Percentiles rank a stretch among this genome's conserved stretches.
phyloP scores from a whole-genome alignment of 2,888 invertebrate genomes.

The Drosophila borealis region DNA sequence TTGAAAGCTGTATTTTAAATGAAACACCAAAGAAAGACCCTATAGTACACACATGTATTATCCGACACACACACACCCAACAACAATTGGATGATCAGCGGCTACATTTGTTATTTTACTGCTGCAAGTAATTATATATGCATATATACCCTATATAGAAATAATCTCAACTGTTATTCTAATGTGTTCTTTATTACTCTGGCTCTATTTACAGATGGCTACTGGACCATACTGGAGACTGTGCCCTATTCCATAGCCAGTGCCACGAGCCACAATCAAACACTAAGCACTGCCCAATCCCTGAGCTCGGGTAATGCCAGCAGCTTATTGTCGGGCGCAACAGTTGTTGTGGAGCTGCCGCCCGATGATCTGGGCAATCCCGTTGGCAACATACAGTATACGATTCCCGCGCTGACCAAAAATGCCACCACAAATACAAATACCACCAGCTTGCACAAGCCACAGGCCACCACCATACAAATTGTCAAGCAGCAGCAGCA shows the following conservation, averaged over 20 bases:
- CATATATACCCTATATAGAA: neutral
- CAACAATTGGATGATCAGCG: constrained; percentile 42
- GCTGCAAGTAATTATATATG: constrained; percentile 64
- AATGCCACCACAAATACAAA: constrained; percentile 67
- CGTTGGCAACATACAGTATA: constrained; percentile 83
- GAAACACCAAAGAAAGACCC: neutral
- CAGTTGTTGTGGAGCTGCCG: constrained; percentile 83
- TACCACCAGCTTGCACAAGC: constrained; percentile 58
- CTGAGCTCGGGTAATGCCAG: constrained; percentile 49
- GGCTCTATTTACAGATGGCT: constrained; percentile 76
- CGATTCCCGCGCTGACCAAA: constrained; percentile 75
- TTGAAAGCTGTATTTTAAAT: constrained; percentile 3
- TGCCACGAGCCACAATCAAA: constrained; percentile 44
- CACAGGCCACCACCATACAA: constrained; percentile 81
- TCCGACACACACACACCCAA: constrained; percentile 16
- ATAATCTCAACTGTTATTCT: neutral
- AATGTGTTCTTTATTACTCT: constrained; percentile 3
- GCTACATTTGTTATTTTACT: constrained; percentile 51
- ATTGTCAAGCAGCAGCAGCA: constrained; percentile 79
- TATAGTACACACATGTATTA: constrained; percentile 5
- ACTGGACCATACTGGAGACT: constrained; percentile 84
- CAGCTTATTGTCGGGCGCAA: constrained; percentile 77
- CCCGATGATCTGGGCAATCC: constrained; percentile 82
- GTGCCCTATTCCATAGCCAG: constrained; percentile 82
- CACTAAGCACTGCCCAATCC: constrained; percentile 47